These are phyloP conservation scores for Oreohelix idahoensis DNA, from an alignment of 1,140 invertebrate species.

Conservation along the genomic window DNA sequence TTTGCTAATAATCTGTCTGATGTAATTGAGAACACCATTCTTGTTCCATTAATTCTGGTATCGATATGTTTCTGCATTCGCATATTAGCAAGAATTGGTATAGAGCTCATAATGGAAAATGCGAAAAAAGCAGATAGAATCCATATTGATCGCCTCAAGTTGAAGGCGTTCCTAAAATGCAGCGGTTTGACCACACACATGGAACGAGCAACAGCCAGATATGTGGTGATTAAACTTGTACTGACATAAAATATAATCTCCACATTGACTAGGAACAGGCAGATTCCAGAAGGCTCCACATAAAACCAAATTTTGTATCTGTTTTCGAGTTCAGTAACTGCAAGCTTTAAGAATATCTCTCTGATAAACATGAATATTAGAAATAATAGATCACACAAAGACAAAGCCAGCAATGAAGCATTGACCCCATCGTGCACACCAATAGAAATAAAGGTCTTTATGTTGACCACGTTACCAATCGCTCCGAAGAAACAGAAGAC, in stretches of 20 bases:
- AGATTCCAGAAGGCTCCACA: not conserved
- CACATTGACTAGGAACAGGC: not conserved
- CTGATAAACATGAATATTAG: not conserved
- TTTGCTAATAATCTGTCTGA: not conserved
- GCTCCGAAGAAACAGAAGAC: not conserved
- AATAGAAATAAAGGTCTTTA: not conserved
- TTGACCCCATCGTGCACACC: not conserved
- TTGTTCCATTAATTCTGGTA: not conserved
- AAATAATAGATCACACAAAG: not conserved
- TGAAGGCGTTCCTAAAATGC: constrained; percentile 14
- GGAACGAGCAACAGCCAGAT: constrained; percentile 7
- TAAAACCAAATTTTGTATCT: not conserved
- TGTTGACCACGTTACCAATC: not conserved
- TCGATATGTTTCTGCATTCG: not conserved
- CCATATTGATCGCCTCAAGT: not conserved
- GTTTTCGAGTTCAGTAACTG: not conserved
- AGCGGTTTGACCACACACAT: constrained; percentile 28
- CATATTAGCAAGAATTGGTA: not conserved
- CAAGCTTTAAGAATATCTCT: not conserved
- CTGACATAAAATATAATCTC: not conserved
- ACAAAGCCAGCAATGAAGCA: not conserved
- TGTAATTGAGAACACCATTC: not conserved
- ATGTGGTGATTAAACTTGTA: not conserved
- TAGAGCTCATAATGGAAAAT: not conserved
- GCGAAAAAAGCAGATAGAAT: not conserved